phyloP scores from a whole-genome alignment of 2,888 invertebrate genomes.

The Pyrrhia umbra region DNA sequence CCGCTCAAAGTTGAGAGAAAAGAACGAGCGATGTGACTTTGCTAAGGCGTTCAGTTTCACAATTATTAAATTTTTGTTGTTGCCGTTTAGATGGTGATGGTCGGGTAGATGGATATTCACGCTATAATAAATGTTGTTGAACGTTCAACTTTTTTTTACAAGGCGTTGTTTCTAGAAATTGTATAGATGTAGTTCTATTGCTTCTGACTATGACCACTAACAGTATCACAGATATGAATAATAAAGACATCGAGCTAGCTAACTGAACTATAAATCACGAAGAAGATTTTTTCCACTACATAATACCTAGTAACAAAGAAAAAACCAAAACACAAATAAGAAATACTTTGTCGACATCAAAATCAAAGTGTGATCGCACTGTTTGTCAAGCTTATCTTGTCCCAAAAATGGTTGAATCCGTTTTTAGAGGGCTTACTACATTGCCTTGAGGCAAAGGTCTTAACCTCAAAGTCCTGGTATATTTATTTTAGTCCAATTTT shows the following conservation, averaged over 20 bases:
- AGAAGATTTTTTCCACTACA: too few species aligned
- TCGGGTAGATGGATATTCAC: slow-evolving; percentile 4
- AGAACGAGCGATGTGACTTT: slow-evolving; percentile 69
- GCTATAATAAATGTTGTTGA: not conserved
- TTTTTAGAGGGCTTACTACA: slow-evolving; percentile 46
- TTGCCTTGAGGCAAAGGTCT: slow-evolving; percentile 33
- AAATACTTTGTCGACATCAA: slow-evolving; percentile 1
- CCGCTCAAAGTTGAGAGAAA: slow-evolving; percentile 67
- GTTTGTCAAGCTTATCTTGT: slow-evolving; percentile 44
- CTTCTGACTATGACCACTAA: not conserved
- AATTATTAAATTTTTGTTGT: slow-evolving; percentile 51
- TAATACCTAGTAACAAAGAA: not conserved
- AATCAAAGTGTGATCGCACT: slow-evolving; percentile 27
- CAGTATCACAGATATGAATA: too few species aligned
- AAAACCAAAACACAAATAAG: slow-evolving; percentile 6
- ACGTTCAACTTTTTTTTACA: not conserved
- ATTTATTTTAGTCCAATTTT: slow-evolving; percentile 44
- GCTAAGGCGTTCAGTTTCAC: slow-evolving; percentile 59
- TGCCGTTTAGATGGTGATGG: slow-evolving; percentile 23
- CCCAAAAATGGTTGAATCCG: slow-evolving; percentile 44
- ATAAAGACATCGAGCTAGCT: too few species aligned
- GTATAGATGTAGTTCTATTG: not conserved
- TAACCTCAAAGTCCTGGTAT: slow-evolving; percentile 30
- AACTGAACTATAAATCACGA: too few species aligned
- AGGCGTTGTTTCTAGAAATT: not conserved